phyloP scores from a whole-genome alignment of 2,113 vertebrate species.

The Rhea pennata region DNA sequence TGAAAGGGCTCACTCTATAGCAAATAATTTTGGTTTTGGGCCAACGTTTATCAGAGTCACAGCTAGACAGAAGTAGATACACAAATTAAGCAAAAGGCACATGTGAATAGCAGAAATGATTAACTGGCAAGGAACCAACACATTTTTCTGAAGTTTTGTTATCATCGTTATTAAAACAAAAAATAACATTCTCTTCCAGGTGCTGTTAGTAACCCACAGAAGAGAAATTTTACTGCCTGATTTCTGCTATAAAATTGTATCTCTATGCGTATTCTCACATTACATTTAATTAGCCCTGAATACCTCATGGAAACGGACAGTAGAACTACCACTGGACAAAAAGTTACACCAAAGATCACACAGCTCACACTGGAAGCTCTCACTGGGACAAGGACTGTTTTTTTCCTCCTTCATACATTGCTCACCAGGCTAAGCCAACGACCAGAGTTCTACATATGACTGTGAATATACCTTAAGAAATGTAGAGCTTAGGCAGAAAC shows the following conservation, averaged over 20 bases:
- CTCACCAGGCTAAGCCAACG: background rate
- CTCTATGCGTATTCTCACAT: background rate
- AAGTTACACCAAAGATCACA: background rate
- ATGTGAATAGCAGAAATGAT: background rate
- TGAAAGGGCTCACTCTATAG: fast-evolving
- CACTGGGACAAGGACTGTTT: background rate
- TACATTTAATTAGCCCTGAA: background rate
- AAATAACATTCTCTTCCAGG: background rate
- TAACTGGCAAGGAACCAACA: background rate
- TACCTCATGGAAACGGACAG: background rate
- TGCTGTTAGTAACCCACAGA: background rate
- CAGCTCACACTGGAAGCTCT: background rate
- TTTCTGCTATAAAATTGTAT: background rate
- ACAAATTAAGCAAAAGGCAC: background rate
- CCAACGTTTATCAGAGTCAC: background rate
- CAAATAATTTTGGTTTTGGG: background rate
- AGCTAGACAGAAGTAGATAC: background rate
- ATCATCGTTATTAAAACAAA: background rate
- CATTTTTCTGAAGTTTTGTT: background rate
- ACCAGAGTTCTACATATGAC: background rate
- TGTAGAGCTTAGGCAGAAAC: background rate
- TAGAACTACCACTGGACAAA: background rate
- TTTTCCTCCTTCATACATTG: background rate
- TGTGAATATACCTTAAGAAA: background rate
- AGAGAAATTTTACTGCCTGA: background rate